Conservation (phyloP, 1,140 invertebrate species). For the Bilobella aurantiaca region DNA sequence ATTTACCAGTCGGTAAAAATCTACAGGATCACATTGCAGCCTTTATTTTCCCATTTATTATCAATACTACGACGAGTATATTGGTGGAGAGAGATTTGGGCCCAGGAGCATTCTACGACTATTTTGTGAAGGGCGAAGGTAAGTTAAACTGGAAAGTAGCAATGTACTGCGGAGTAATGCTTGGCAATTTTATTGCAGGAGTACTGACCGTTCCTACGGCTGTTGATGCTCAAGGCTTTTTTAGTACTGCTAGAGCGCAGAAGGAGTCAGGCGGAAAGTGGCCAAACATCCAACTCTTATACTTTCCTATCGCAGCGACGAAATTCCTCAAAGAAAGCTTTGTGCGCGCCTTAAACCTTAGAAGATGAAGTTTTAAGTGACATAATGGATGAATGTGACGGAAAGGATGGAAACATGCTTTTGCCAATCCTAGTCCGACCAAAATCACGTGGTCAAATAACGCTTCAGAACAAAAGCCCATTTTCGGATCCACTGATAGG, state of each 20-base stretch:
- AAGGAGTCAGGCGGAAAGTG: slow-evolving; percentile 14
- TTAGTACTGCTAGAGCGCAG: neutral
- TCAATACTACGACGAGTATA: neutral
- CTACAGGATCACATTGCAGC: slow-evolving; percentile 53
- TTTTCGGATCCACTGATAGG: slow-evolving; percentile 30
- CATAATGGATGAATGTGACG: neutral
- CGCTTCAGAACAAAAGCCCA: slow-evolving; percentile 28
- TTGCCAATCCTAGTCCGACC: slow-evolving; percentile 24
- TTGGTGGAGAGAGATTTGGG: slow-evolving; percentile 8
- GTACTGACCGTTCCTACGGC: neutral
- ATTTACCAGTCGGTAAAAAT: slow-evolving; percentile 36
- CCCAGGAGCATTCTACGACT: neutral
- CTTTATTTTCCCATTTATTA: slow-evolving; percentile 11
- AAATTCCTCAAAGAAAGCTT: neutral
- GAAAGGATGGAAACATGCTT: slow-evolving; percentile 10
- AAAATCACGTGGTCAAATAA: slow-evolving; percentile 32
- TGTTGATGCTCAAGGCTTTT: slow-evolving; percentile 13
- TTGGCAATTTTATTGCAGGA: too few species aligned
- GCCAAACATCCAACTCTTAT: slow-evolving; percentile 27
- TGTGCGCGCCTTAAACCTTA: neutral
- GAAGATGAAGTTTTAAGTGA: neutral
- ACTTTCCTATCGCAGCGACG: slow-evolving; percentile 4
- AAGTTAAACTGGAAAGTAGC: too few species aligned
- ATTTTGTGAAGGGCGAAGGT: slow-evolving; percentile 7
- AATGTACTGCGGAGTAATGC: too few species aligned